These are phyloP conservation scores for Dryomyza anilis DNA, from an alignment of 2,888 invertebrate species.

Conservation along the genomic window DNA sequence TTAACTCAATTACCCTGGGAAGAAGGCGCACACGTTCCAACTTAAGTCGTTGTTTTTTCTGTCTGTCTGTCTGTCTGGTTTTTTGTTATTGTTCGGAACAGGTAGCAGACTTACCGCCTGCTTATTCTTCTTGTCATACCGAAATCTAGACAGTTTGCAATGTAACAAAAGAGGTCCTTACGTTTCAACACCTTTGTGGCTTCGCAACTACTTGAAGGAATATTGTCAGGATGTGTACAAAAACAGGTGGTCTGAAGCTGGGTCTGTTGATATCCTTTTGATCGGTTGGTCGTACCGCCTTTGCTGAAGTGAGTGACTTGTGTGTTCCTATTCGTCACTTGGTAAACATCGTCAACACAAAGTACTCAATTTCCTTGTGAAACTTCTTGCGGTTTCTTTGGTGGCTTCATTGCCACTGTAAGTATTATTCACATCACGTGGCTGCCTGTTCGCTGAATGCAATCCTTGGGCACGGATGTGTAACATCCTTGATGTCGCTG, in stretches of 20 bases:
- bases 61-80: too few relatives aligned
- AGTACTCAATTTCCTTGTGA: conserved; percentile 1
- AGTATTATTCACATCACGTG: conserved; percentile 7
- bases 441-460: background rate
- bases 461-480: background rate
- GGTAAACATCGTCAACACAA: conserved; percentile 1
- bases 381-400: conserved; percentile 11
- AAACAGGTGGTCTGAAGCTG: conserved; percentile 4
- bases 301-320: background rate
- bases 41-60: too few relatives aligned
- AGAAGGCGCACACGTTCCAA: too few relatives aligned
- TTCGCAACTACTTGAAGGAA: background rate
- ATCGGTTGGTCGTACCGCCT: background rate
- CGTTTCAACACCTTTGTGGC: background rate
- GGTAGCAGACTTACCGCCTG: too few relatives aligned
- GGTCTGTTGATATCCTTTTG: too few relatives aligned
- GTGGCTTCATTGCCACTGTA: background rate
- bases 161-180: background rate
- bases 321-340: conserved; percentile 3
- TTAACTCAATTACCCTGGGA: conserved; percentile 17
- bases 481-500: background rate
- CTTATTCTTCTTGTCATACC: too few relatives aligned
- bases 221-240: too few relatives aligned
- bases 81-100: too few relatives aligned
- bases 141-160: conserved; percentile 17